A percentile compares a stretch with the other conserved stretches of the same genome.
These are phyloP conservation scores for Polydrusus pterygomalis DNA, from an alignment of 2,888 invertebrate species.

Conservation along the genomic window DNA sequence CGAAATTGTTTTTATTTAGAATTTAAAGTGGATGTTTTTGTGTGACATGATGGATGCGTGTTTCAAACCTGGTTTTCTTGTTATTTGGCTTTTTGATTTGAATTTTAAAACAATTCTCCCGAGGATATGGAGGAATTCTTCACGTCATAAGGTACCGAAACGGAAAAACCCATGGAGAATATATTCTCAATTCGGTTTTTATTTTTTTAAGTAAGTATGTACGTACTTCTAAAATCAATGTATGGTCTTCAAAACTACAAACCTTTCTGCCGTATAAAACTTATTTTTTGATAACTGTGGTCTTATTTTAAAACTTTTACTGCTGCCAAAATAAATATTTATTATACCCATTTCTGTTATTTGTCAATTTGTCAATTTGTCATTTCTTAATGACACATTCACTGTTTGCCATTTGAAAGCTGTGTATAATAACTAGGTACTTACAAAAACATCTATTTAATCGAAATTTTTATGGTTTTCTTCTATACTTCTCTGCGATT, in stretches of 20 bases:
- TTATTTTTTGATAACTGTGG: too few relatives aligned
- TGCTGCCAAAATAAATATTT: too few relatives aligned
- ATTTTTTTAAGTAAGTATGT: not conserved
- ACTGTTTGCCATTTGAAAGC: not conserved
- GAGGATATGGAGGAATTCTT: slow-evolving; percentile 54
- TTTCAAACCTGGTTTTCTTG: slow-evolving; percentile 70
- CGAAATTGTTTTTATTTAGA: slow-evolving; percentile 73
- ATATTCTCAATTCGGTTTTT: slow-evolving; percentile 29
- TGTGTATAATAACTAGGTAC: not conserved
- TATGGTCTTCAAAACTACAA: too few relatives aligned
- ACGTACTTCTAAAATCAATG: too few relatives aligned
- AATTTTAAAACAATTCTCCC: slow-evolving; percentile 65
- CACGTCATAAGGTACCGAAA: slow-evolving; percentile 26
- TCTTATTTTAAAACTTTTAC: too few relatives aligned
- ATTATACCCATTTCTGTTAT: too few relatives aligned
- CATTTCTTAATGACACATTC: not conserved
- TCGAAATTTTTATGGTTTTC: slow-evolving; percentile 13
- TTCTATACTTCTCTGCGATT: slow-evolving; percentile 30
- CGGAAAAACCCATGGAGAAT: too few relatives aligned
- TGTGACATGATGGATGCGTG: slow-evolving; percentile 71
- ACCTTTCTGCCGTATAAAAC: too few relatives aligned
- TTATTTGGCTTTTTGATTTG: slow-evolving; percentile 71
- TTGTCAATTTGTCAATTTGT: not conserved
- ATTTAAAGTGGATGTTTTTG: slow-evolving; percentile 71
- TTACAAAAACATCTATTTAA: slow-evolving; percentile 5